These are phyloP conservation scores for Orycteropus afer DNA, from an alignment of 2,113 vertebrate genomes.

Conservation along the genomic window DNA sequence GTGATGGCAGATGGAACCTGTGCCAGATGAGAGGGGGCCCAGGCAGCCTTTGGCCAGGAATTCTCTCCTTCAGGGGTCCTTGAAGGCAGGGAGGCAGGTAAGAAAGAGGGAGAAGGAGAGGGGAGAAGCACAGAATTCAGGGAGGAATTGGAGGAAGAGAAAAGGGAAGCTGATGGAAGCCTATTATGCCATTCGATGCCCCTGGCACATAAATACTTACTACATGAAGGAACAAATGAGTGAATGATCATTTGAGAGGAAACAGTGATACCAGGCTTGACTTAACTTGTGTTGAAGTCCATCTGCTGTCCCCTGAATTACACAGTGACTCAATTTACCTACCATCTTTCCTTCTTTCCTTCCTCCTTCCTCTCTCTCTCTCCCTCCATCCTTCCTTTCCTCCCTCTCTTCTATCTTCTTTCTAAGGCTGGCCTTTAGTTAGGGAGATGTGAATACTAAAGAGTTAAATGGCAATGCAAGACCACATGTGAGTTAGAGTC, in stretches of 20 bases:
- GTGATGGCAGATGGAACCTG: not conserved
- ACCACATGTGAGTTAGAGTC: rapidly evolving
- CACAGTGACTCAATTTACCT: not conserved
- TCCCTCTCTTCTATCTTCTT: not conserved
- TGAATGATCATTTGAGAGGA: rapidly evolving
- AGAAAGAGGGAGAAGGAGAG: not conserved
- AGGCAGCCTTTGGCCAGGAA: not conserved
- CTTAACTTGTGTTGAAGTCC: not conserved
- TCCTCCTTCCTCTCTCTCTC: not conserved
- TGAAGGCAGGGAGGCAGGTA: not conserved
- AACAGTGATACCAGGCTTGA: not conserved
- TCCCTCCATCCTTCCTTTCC: not conserved
- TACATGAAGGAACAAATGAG: not conserved
- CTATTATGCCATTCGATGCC: rapidly evolving
- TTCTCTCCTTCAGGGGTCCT: not conserved
- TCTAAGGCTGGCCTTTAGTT: not conserved
- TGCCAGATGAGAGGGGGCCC: no score
- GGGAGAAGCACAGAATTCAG: not conserved
- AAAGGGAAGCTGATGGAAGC: not conserved
- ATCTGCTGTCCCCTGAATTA: not conserved
- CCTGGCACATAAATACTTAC: not conserved
- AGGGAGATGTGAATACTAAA: not conserved
- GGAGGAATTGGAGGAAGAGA: not conserved
- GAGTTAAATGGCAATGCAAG: not conserved
- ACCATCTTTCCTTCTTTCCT: not conserved